Base-by-base conservation (phyloP, 2,797 vertebrate genomes). In the Chloroceryle inda region DNA sequence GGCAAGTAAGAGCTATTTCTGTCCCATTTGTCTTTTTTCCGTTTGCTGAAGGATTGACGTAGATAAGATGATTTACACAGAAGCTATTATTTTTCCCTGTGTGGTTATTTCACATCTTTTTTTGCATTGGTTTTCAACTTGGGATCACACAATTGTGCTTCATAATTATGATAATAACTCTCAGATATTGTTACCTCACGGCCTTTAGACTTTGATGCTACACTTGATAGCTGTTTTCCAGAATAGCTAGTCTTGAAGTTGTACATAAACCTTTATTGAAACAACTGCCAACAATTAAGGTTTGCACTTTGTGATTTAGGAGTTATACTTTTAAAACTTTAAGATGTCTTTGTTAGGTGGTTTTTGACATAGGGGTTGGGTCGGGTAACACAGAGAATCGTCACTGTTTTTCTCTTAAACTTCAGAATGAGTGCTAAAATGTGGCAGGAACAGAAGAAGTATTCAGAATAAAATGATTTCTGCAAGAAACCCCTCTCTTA, bases 21-120 rank as follows among this genome's bases (percentile, higher is more conserved):
- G 64, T 74, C 37, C 26, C 38, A 7, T 87, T 89, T 86, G 47
- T 61, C 29, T 80, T 74, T 59, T 37, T 91, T 81, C 67, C 85
- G 47, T 93, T 96, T 95, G 56, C 63, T 61, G 7, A 91, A 74
- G 19, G 49, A 68, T 87, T 93, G 87, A 92, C 17, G 15, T 87
- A 83, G 77, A 52, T 56, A 16, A 82, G 42, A 10, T 82, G 44
- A 67, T 63, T 93, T 93, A 82, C n/a, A 91, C 19, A 56, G 47
- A 93, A 56, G 40, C 20, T 68, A 50, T 75, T 88, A 66, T 52
- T 79, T 85, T 66, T 91, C 53, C 23, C 3, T 8, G 20, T 38
- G 33, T 93, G 45, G 44, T 80, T 91, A 29, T 91, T 92, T 86
- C 56, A 50, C 26, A 9, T 82, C 14, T 68, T 27, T 52, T 62